Evolutionary conservation across 2,113 vertebrate species (phyloP), one percentile per base, ranked within the genome.

Genomic region (Cyphomyrus plagiostoma): DNA sequence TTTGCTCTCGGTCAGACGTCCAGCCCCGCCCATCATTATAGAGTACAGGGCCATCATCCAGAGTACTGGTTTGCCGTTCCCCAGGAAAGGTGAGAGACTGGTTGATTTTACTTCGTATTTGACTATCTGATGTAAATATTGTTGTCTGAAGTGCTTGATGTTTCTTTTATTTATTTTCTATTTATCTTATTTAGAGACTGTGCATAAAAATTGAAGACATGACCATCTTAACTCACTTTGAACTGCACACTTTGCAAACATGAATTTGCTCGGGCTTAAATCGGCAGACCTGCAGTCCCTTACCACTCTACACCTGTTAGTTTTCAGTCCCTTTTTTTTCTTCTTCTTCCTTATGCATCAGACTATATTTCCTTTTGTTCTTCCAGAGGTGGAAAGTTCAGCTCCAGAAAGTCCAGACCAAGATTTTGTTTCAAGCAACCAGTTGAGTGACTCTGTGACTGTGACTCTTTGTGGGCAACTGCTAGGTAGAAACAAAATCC

Each of bases 41-140:
- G 94, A 87, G 94, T 93, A 80, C 93, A 94, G 35, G 96, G 95
- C 17, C 98, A 97, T 92, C 98, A 98, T 46, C 97, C 97, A 0
- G 98, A 99, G 91, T 99, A 99, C 91, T 99, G 98, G 98, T 99
- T 99, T 94, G 98, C 98, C 19, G 98, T 99, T 88, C 98, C 98
- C 39, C 97, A 98, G 89, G 98, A 99, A 92, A 98, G 98, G 98
- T 98, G 48, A 92, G 91, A 86, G 23, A 46, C 48, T 74, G 70
- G 10, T 30, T 23, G 50, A 17, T 50, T 39, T 58, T 50, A 52
- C 11, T 86, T 50, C 42, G 5, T 50, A 86, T 50, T 30, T 50
- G 48, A 86, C 4, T 86, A 6, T 7, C 23, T 46, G 82, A 48
- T 46, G 19, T 70, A 15, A 70, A 30, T 70, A 30, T 30, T 82